Evolutionary conservation across 2,113 vertebrate genomes (phyloP), one percentile per base, ranked within the genome.

Genomic region (Astatoreochromis straeleni): DNA sequence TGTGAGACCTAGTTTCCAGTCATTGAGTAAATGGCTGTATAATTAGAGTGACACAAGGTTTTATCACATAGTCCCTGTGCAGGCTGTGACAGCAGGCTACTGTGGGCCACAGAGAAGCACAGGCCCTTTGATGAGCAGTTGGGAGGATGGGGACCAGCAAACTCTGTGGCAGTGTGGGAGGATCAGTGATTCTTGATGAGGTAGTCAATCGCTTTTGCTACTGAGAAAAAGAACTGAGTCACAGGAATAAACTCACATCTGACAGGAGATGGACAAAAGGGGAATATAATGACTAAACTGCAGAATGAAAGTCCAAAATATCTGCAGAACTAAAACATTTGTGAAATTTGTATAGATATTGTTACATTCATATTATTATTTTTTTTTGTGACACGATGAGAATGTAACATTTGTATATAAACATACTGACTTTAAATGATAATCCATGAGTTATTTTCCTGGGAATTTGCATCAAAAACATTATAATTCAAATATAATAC

Each of bases 31-130:
- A 63, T 63, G 58, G 63, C 68, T 60, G 89, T 87, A 94, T 95
- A 92, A 93, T 95, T 90, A 88, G 90, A 92, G 82, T 4, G 91
- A 94, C 87, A 89, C 73, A 35, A 80, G 55, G 33, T 80, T 87
- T 87, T 45, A 19, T 89, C 92, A 89, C 78, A 78, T 31, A 42
- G 80, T 81, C 79, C 58, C 86, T 58, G 80, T 81, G 88, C 55
- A 82, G 83, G 58, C 85, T 86, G 81, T 90, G 93, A 93, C 91
- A 93, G 88, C 38, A 19, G 82, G 26, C 53, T 60, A 78, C 89
- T 82, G 35, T 14, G 11, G 92, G 91, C 86, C 24, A 82, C 82
- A 49, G 88, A 80, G 51, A 35, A 82, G 81, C 89, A 31, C 29
- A 5, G 14, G 79, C 78, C 63, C 70, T 79, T 81, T 81, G 81